Base-by-base conservation (phyloP, 2,888 invertebrate species). In the Leucozona laternaria region DNA sequence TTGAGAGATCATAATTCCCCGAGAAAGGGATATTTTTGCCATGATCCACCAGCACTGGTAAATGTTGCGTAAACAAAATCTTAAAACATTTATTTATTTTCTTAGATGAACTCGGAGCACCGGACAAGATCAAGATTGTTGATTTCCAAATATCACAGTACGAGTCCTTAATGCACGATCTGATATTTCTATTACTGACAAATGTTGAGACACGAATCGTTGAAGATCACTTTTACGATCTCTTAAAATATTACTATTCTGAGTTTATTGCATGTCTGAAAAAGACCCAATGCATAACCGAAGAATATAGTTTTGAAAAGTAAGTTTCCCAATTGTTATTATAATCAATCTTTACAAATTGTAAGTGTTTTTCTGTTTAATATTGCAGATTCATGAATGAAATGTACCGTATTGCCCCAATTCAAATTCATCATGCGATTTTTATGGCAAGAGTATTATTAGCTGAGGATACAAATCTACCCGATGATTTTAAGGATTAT, bases 101-200 rank as follows among this genome's bases (percentile, higher is more conserved):
- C 84, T 22, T 70, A 90, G 91, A 89, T 83, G 88, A 89, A 0
- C 89, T 88, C 4, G 93, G 93, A 3, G 89, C 90, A n/a, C 93
- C 94, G 0, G 89, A 91, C 0, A 92, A 93, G 79, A 90, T 94
- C 4, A 95, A 94, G 90, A 93, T 95, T 57, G 92, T 95, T 0
- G 95, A 95, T 88, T 93, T 95, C 79, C 95, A 95, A 90, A 92
- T 94, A 34, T 93, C 94, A 53, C 90, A 93, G 15, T 94, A 94
- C 78, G 91, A 93, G 45, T 94, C 94, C 5, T 91, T 94, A 4
- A 88, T 93, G 0, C 93, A 93, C 25, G 95, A 95, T 89, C 88
- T 95, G 15, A 89, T 94, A 0, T 95, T 95, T 87, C 93, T 94
- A 68, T 79, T 95, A 8, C 93, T 94, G 43, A 93, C 94, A 0